Base-by-base conservation (phyloP, 2,113 vertebrate genomes). In the Nothocercus julius region DNA sequence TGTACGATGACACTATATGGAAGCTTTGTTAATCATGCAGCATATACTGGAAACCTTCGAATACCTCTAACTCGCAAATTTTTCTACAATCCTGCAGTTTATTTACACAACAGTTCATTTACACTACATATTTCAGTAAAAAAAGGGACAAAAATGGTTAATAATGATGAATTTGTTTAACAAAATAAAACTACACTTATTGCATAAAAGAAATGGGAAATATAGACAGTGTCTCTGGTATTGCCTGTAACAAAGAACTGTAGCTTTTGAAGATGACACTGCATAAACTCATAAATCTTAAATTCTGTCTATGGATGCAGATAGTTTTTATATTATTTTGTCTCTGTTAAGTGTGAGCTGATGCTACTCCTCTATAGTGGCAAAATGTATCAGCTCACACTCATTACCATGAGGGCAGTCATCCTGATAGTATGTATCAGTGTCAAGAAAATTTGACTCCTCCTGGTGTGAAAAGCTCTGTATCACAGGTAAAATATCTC, bases 301-400 rank as follows among this genome's bases (percentile, higher is more conserved):
- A 59, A 76, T 69, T 72, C 62, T 82, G 69, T 69, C 2, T 58
- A 78, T 17, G 42, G 80, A 86, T 66, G 28, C 40, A 89, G 56
- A 68, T 11, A 69, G 38, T 83, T 90, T 86, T 90, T 77, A 40
- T 83, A 64, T 90, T 86, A 68, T 53, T 72, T 95, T 92, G 93
- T 88, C 94, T 94, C 62, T 75, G 36, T 82, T 68, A 95, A 82
- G 93, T 89, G 92, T 85, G 80, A 96, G 62, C 42, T 92, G 88
- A 96, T 53, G 58, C 56, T 88, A 88, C 27, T 81, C 20, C 76
- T 89, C 82, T 76, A 62, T 94, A 93, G 96, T 62, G 49, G 93
- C 44, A 96, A 92, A 88, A 73, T 20, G 9, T 62, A 69, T 95
- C 95, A 96, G 66, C 58, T 95, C 77, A 92, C 94, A 96, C 94